Conservation (phyloP, 2,797 vertebrate species). For the Emydoidea blandingii region DNA sequence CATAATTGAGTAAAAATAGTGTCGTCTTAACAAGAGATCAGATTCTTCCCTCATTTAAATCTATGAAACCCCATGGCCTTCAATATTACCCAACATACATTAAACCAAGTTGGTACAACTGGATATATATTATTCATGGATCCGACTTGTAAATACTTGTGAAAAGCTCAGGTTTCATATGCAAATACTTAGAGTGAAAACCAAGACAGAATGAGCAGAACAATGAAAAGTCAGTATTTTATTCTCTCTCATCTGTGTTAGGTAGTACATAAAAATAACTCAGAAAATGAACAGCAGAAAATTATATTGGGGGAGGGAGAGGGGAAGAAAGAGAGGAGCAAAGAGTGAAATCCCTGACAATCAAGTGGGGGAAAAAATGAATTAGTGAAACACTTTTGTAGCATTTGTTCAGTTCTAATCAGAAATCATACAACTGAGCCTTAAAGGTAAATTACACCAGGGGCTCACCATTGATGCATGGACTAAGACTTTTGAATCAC, state of each 20-base stretch:
- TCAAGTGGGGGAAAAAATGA: neutral
- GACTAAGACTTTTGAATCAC: neutral
- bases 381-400: neutral
- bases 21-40: neutral
- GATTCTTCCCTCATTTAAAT: neutral
- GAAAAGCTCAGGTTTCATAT: neutral
- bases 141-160: neutral
- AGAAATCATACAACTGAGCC: neutral
- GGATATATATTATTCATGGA: neutral
- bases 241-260: neutral
- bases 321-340: neutral
- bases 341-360: neutral
- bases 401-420: neutral
- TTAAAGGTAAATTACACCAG: neutral
- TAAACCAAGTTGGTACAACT: neutral
- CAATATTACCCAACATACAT: neutral
- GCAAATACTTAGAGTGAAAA: neutral
- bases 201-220: neutral
- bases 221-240: neutral
- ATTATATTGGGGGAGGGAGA: neutral
- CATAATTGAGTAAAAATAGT: neutral
- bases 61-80: neutral
- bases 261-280: neutral
- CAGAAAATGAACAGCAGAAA: neutral
- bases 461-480: neutral